phyloP scores from a whole-genome alignment of 2,888 invertebrate species.

The Lycia hirtaria region DNA sequence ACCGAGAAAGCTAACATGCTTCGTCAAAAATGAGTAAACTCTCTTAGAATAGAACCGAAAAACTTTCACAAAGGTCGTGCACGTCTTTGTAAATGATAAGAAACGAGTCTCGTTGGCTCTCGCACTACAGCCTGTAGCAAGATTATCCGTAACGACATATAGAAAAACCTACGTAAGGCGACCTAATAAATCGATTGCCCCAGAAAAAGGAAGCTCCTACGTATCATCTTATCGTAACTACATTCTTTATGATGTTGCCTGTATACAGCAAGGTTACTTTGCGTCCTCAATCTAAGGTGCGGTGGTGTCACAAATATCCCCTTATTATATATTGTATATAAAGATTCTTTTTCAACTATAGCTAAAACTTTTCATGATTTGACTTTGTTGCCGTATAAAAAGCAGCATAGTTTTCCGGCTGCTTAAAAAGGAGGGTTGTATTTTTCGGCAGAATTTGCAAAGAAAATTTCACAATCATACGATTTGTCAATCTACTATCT shows the following conservation, averaged over 20 bases:
- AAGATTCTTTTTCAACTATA: slow-evolving; percentile 18
- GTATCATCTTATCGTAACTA: slow-evolving; percentile 43
- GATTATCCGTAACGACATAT: slow-evolving; percentile 45
- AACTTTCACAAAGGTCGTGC: slow-evolving; percentile 15
- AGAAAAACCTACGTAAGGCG: slow-evolving; percentile 42
- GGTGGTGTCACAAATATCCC: slow-evolving; percentile 14
- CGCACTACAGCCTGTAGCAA: slow-evolving; percentile 14
- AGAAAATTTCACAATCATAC: too few species aligned
- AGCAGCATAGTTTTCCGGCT: slow-evolving; percentile 7
- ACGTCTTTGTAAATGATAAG: slow-evolving; percentile 11
- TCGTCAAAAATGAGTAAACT: not conserved
- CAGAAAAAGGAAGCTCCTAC: slow-evolving; percentile 43
- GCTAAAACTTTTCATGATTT: slow-evolving; percentile 1
- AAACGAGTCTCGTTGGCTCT: slow-evolving; percentile 16
- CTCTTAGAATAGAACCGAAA: not conserved
- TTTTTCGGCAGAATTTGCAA: too few species aligned
- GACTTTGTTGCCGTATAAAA: slow-evolving; percentile 15
- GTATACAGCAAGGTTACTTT: slow-evolving; percentile 18
- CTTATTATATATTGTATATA: slow-evolving; percentile 15
- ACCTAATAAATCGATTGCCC: slow-evolving; percentile 47
- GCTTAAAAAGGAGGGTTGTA: too few species aligned
- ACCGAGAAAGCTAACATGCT: not conserved
- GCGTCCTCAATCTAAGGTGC: slow-evolving; percentile 6
- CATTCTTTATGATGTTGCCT: slow-evolving; percentile 30
- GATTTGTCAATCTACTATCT: too few species aligned